phyloP scores from a whole-genome alignment of 2,888 invertebrate genomes.

The Idaea biselata region DNA sequence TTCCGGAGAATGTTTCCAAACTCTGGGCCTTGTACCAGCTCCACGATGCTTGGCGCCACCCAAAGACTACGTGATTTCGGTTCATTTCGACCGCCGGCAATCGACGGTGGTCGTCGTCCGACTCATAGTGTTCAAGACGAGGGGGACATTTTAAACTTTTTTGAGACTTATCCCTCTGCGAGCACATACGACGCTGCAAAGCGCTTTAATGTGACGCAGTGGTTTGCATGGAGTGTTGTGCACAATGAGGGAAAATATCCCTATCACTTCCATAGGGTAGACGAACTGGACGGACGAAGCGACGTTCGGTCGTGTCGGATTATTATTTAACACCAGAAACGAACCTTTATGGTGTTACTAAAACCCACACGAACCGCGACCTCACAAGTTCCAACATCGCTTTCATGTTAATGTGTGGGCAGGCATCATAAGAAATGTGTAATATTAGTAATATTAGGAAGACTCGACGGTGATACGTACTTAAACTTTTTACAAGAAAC shows the following conservation, averaged over 20 bases:
- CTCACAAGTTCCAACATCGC: conserved; percentile 6
- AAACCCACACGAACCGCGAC: conserved; percentile 5
- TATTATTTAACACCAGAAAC: conserved; percentile 7
- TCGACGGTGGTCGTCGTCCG: neutral
- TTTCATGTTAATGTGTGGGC: conserved; percentile 9
- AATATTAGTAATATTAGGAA: neutral
- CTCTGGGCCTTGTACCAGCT: neutral
- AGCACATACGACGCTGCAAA: conserved; percentile 6
- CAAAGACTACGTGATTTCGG: neutral
- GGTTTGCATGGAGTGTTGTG: conserved; percentile 5
- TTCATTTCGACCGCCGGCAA: neutral
- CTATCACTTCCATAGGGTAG: conserved; percentile 4
- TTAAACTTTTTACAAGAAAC: conserved; percentile 1
- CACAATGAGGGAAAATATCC: conserved; percentile 9
- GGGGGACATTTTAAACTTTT: neutral
- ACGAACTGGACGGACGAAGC: conserved; percentile 6
- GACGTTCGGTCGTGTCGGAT: neutral
- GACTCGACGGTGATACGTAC: conserved; percentile 1
- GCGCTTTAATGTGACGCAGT: conserved; percentile 3
- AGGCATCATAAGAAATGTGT: conserved; percentile 1
- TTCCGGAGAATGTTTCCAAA: conserved; percentile 1
- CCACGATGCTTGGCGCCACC: neutral
- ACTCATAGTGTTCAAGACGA: neutral
- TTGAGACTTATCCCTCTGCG: neutral
- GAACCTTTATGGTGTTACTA: conserved; percentile 3